Evolutionary conservation across 2,888 invertebrate species (phyloP), one percentile per base, ranked within the genome.

Genomic region (Zeuzera pyrina): DNA sequence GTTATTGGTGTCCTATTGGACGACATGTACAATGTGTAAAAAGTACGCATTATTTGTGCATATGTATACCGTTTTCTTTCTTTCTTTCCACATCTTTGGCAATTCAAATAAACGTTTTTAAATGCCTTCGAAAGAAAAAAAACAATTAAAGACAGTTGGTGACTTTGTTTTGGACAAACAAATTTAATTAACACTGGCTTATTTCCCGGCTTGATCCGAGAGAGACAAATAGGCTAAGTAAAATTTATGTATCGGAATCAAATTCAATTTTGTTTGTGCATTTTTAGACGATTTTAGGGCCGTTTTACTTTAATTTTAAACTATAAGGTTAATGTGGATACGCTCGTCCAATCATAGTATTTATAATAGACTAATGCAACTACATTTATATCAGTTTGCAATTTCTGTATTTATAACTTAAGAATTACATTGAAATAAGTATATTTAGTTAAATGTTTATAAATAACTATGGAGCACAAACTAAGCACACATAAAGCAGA

Each of bases 191-290:
- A 72, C 71, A 66, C 64, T 59, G 64, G 60, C 66, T 71, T 72
- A 74, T 73, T 74, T 65, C 60, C 65, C 62, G 56, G 67, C 69
- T 72, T 77, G 77, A 79, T 77, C 77, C 74, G 45, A 67, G 62
- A 54, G 67, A 78, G 77, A 81, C 78, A 72, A 81, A 78, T 73
- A 69, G 73, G 67, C 73, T 79, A 76, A 81, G 79, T 79, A 69
- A 79, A 81, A 81, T 81, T 81, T 79, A 81, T 81, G 78, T 81
- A 77, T 79, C 71, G 78, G 78, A 81, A 78, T 78, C 77, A 79
- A 77, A 81, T 79, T 79, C 77, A 74, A 78, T 79, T 77, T 79
- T 67, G 79, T 61, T 68, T 78, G 77, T 73, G 76, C 70, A 78
- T 76, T 79, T 78, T 74, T 73, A 69, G 67, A 69, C 68, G 71